These are phyloP conservation scores for Emys orbicularis DNA, from an alignment of 2,797 vertebrate species.

Conservation along the genomic window DNA sequence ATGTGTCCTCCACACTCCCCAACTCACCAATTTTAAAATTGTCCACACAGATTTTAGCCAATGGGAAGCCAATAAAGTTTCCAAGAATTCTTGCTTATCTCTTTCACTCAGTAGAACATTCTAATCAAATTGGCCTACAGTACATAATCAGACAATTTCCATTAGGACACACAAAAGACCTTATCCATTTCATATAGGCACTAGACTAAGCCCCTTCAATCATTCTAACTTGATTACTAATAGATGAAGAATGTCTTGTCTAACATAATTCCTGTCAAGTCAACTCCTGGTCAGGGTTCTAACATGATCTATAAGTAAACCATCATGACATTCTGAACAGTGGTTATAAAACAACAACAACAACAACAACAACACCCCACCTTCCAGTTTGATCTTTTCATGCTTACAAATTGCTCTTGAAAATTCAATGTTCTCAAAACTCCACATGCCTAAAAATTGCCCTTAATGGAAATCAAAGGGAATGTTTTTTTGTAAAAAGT, in stretches of 20 bases:
- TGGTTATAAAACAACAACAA: background rate
- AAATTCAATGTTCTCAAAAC: background rate
- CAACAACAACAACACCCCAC: background rate
- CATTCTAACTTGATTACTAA: constrained; percentile 30
- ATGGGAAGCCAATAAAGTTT: background rate
- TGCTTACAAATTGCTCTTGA: background rate
- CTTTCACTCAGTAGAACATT: background rate
- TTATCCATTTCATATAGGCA: constrained; percentile 46
- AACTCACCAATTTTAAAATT: background rate
- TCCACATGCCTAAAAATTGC: background rate
- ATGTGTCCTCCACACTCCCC: background rate
- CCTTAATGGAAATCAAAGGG: background rate
- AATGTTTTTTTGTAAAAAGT: background rate
- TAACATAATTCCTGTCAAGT: constrained; percentile 48
- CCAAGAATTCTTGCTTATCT: background rate
- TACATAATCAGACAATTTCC: constrained; percentile 15
- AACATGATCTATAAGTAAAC: constrained; percentile 8
- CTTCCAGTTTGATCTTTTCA: background rate
- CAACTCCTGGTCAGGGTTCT: constrained; percentile 7
- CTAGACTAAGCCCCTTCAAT: constrained; percentile 35
- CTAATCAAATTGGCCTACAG: constrained; percentile 44
- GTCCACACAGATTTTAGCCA: background rate
- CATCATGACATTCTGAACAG: background rate
- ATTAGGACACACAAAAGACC: constrained; percentile 38
- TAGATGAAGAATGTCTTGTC: constrained; percentile 38